Evolutionary conservation across 53 echinoderm and acorn worm genomes (phyloP), one percentile per base, ranked within the genome.

Genomic region (Holothuria leucospilota): DNA sequence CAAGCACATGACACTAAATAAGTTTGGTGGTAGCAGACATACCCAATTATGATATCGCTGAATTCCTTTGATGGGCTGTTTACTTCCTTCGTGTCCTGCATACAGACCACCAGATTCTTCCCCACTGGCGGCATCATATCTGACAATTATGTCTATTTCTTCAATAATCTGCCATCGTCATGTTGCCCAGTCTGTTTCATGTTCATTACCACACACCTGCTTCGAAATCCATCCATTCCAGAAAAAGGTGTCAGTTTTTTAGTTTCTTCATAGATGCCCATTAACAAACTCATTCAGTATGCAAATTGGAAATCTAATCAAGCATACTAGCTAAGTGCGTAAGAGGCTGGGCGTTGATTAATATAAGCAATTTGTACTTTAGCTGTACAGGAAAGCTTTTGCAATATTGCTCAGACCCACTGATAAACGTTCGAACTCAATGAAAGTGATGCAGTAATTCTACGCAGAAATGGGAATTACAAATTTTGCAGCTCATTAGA

Each of bases 251-350:
- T 59, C 56, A 80, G 34, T 38, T 78, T 80, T 80, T 80, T 80
- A 60, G 39, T 83, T 46, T 66, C 41, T 67, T 83, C 68, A 16
- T 83, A 66, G 26, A 64, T 83, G 67, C 49, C 84, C 84, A 83
- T 66, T 83, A 83, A 83, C 65, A 52, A 83, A 67, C 68, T 83
- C 84, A 83, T 83, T 83, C 84, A 26, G 68, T 83, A 83, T 83
- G 84, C 84, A 83, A 83, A 83, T 83, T 83, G 84, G 27, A 67
- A 83, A 83, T 83, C 84, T 83, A 83, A 83, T 83, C 84, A 83
- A 67, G 65, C 84, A 83, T 83, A 83, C 52, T 28, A 80, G 80
- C 59, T 80, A 80, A 80, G 80, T 80, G 80, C 80, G 80, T 80
- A 80, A 80, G 80, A 80, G 80, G 80, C 61, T 80, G 80, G 80